Evolutionary conservation across 1,140 invertebrate species (phyloP).

Genomic region (Matsumurasca onukii): DNA sequence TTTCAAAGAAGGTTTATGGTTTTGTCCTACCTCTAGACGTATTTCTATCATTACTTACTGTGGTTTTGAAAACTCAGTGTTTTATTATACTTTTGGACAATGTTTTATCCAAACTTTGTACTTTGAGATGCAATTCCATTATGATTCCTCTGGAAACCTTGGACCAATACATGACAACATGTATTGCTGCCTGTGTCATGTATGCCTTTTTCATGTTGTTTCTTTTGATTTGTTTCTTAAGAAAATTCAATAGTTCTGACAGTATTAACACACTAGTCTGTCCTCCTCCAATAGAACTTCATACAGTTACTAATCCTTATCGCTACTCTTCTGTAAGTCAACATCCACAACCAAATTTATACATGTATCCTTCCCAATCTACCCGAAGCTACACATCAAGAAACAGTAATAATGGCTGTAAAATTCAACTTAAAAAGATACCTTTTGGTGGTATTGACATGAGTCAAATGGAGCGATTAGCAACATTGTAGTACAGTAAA

Average conservation of each 20-base stretch:
- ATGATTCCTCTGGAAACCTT: slow-evolving; percentile 33
- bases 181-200: slow-evolving; percentile 26
- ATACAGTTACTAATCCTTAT: slow-evolving; percentile 28
- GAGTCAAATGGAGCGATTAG: slow-evolving; percentile 33
- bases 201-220: slow-evolving; percentile 32
- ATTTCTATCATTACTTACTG: too few species aligned
- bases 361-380: slow-evolving; percentile 15
- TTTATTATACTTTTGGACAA: too few species aligned
- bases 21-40: too few species aligned
- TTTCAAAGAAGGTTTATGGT: too few species aligned
- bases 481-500: slow-evolving; percentile 22
- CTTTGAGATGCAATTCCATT: slow-evolving; percentile 26
- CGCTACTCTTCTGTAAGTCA: slow-evolving; percentile 28
- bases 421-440: slow-evolving; percentile 28
- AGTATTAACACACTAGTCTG: slow-evolving; percentile 22
- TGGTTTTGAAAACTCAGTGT: too few species aligned
- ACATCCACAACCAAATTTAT: slow-evolving; percentile 5
- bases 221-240: slow-evolving; percentile 28
- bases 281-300: slow-evolving; percentile 28
- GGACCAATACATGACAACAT: slow-evolving; percentile 31
- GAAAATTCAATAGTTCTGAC: slow-evolving; percentile 29
- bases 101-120: too few species aligned
- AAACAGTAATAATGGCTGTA: slow-evolving; percentile 26
- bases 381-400: slow-evolving; percentile 31
- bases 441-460: slow-evolving; percentile 31